Conservation (phyloP, 2,113 vertebrate species). For the Triplophysa dalaica region DNA sequence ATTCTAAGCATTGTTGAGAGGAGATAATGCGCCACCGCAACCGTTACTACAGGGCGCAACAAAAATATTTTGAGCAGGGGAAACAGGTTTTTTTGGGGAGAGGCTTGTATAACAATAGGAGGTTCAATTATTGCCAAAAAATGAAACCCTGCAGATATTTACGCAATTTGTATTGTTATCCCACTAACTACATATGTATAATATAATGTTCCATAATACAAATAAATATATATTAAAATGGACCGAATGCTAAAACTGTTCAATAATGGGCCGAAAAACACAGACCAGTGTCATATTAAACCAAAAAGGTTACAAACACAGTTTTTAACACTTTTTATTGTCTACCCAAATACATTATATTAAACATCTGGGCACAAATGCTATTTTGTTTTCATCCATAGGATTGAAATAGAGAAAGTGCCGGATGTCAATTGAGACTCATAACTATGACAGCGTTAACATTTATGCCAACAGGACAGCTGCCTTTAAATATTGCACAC, state of each 20-base stretch:
- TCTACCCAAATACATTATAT: constrained; percentile 24
- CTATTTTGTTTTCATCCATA: constrained; percentile 51
- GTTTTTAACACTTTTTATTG: constrained; percentile 42
- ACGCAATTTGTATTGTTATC: background rate
- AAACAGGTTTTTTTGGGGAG: background rate
- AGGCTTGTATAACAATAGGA: background rate
- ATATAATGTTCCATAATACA: background rate
- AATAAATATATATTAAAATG: background rate
- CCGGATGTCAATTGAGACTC: constrained; percentile 45
- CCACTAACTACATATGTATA: background rate
- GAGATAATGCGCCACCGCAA: background rate
- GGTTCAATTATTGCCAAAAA: background rate
- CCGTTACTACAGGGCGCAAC: constrained; percentile 51
- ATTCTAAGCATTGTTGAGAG: constrained; percentile 32
- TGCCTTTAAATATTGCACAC: constrained; percentile 62
- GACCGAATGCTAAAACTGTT: background rate
- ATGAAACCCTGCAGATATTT: background rate
- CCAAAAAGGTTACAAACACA: background rate
- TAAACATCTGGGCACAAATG: constrained; percentile 30
- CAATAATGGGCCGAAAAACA: background rate
- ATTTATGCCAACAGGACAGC: constrained; percentile 33
- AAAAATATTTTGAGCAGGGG: constrained; percentile 57
- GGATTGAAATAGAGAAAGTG: constrained; percentile 64
- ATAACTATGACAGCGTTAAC: constrained; percentile 45
- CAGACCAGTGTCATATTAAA: background rate